Percentiles rank a stretch among this genome's conserved stretches.
These are phyloP conservation scores for Microctonus brassicae DNA, from an alignment of 2,888 invertebrate genomes.

Conservation along the genomic window DNA sequence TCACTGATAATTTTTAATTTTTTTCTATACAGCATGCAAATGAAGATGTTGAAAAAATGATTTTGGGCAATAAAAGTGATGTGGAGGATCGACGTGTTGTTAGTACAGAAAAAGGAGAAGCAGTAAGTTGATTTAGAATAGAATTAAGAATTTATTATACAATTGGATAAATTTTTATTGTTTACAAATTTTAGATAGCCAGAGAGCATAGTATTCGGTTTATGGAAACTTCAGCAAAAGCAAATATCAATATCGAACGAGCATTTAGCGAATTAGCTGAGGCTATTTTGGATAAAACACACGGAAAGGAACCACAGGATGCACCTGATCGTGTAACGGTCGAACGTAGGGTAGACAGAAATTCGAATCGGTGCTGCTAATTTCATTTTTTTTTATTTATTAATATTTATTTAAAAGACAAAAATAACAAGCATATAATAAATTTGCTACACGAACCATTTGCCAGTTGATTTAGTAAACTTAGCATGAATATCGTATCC, in stretches of 20 bases:
- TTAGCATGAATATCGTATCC: constrained; percentile 49
- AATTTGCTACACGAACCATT: constrained; percentile 51
- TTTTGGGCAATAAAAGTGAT: constrained; percentile 98
- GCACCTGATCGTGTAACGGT: constrained; percentile 79
- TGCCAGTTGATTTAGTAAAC: constrained; percentile 59
- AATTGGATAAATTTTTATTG: constrained; percentile 15
- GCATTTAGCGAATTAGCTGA: constrained; percentile 96
- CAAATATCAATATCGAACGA: constrained; percentile 95
- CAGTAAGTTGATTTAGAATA: constrained; percentile 75
- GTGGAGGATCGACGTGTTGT: constrained; percentile 96
- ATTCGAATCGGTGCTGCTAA: constrained; percentile 76
- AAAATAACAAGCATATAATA: constrained; percentile 38
- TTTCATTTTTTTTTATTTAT: constrained; percentile 49
- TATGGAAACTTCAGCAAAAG: constrained; percentile 98
- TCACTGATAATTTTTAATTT: constrained; percentile 6
- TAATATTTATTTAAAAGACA: constrained; percentile 42
- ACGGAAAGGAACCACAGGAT: constrained; percentile 85
- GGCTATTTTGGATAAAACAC: constrained; percentile 93
- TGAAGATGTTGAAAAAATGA: constrained; percentile 99
- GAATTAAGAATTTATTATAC: background rate
- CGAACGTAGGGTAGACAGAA: constrained; percentile 79
- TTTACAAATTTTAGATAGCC: constrained; percentile 80
- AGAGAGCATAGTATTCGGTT: constrained; percentile 95
- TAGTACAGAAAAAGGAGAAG: constrained; percentile 92
- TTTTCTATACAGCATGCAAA: constrained; percentile 90